Base-by-base conservation (phyloP, 2,797 vertebrate genomes). In the Chromobotia macracanthus region DNA sequence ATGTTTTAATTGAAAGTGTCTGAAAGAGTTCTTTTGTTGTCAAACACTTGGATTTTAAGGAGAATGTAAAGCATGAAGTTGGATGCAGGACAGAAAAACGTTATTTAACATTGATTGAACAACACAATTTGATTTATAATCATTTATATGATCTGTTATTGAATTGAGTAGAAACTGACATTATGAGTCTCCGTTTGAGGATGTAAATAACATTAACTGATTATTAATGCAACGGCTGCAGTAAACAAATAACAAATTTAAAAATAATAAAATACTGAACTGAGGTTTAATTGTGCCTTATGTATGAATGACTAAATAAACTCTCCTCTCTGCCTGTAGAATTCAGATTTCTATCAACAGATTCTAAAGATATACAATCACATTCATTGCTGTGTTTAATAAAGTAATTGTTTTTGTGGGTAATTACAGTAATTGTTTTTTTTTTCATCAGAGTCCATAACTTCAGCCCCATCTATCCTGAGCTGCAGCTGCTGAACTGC, bases 401-500 rank as follows among this genome's bases (percentile, higher is more conserved):
- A 13, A 58, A 55, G 53, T n/a, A n/a, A n/a, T n/a, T 13, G 12
- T 18, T 38, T 8, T 63, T 2, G 2, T 2, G 2, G 28, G 28
- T 28, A 28, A 2, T 28, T 28, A 4, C 2, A 60, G 25, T 25
- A 2, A 63, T 9, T 77, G 58, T 23, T 4, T 28, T 28, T 84
- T 75, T 58, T 72, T 10, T 72, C 67, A 35, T 68, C 55, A 72
- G 71, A 77, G 51, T 15, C 66, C 13, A 28, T 65, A 18, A 8
- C 0, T 1, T 46, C n/a, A 64, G 38, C 23, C 31, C 48, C 11
- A 56, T 77, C 25, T 66, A 61, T 19, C 21, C 55, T n/a, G n/a
- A 99, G 90, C 90, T 91, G 80, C 90, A 95, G 87, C 95, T 99
- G 84, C 89, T 98, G 66, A 91, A 90, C 80, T 99, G 97, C 91